phyloP scores from a whole-genome alignment of 2,113 vertebrate genomes.

The Haliaeetus leucogaster region DNA sequence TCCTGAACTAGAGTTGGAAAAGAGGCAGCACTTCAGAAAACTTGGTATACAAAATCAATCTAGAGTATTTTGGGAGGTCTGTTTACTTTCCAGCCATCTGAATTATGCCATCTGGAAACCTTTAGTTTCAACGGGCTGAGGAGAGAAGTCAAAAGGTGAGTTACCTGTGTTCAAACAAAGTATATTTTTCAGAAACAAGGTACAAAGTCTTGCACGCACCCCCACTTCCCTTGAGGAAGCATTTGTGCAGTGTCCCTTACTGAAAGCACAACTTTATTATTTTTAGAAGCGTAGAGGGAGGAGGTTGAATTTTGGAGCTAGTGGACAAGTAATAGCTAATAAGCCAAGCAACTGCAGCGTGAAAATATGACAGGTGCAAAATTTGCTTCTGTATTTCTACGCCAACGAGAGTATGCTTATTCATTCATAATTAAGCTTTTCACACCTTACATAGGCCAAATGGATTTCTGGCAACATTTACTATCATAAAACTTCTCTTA shows the following conservation, averaged over 20 bases:
- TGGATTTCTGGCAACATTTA: not conserved
- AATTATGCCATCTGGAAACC: not conserved
- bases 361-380: conserved; percentile 39
- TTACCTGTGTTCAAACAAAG: not conserved
- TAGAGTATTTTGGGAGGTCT: not conserved
- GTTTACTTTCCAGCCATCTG: not conserved
- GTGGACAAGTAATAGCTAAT: conserved; percentile 12
- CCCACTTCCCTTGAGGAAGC: not conserved
- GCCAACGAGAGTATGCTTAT: not conserved
- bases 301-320: not conserved
- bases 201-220: not conserved
- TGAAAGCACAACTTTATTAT: not conserved
- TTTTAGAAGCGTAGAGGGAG: not conserved
- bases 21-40: not conserved
- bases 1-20: not conserved
- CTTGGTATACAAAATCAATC: not conserved
- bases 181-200: not conserved
- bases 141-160: not conserved
- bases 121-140: fast-evolving
- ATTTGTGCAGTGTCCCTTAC: not conserved
- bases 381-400: conserved; percentile 24
- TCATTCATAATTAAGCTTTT: conserved; percentile 46
- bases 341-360: conserved; percentile 2
- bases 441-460: not conserved
- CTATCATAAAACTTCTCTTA: not conserved